Evolutionary conservation across 2,888 invertebrate genomes (phyloP).

Genomic region (Troglohyphantes excavatus): DNA sequence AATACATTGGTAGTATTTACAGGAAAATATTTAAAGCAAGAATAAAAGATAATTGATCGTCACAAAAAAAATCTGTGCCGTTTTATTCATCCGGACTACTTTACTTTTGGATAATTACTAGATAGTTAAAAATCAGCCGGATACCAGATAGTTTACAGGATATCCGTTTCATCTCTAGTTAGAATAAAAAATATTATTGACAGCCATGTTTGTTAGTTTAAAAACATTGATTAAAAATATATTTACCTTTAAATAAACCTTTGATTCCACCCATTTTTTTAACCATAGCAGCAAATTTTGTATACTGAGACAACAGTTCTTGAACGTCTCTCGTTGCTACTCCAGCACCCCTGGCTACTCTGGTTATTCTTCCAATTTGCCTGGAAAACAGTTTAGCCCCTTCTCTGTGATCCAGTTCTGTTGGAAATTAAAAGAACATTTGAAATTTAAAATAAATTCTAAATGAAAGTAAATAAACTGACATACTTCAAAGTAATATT

Average conservation of each 20-base stretch:
- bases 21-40: too few species aligned
- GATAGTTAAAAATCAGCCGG: too few species aligned
- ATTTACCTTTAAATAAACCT: constrained; percentile 92
- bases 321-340: constrained; percentile 97
- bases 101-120: too few species aligned
- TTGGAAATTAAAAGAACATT: not conserved
- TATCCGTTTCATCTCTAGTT: not conserved
- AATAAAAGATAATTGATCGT: too few species aligned
- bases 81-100: too few species aligned
- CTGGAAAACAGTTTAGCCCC: constrained; percentile 97
- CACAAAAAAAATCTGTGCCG: too few species aligned
- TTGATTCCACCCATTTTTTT: constrained; percentile 99
- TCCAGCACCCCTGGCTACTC: constrained; percentile 96
- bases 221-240: too few species aligned
- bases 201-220: not conserved
- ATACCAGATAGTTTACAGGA: not conserved
- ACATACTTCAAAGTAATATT: too few species aligned
- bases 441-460: too few species aligned
- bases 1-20: too few species aligned
- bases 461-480: too few species aligned
- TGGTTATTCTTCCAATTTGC: constrained; percentile 90
- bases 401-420: constrained; percentile 96
- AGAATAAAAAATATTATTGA: not conserved
- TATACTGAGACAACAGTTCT: constrained; percentile 98
- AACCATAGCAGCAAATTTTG: constrained; percentile 99